A percentile compares a stretch with the other conserved stretches of the same genome.
Evolutionary conservation across 2,113 vertebrate genomes (phyloP).

Genomic region (Egretta garzetta): DNA sequence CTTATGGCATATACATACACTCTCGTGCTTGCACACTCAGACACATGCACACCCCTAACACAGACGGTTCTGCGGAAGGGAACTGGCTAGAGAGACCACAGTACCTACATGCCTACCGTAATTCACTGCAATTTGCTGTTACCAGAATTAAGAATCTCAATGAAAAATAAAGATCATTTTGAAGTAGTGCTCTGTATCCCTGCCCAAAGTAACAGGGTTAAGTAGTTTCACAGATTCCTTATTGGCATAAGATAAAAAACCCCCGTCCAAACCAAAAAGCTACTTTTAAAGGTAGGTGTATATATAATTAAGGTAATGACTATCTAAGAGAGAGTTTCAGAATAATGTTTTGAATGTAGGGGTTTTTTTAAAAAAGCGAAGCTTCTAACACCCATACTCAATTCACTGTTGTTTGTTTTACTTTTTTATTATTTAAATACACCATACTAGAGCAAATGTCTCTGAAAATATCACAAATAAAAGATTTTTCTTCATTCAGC

Average conservation of each 20-base stretch:
- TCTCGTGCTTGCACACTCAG: not conserved
- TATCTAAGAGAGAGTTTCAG: not conserved
- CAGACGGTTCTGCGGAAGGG: not conserved
- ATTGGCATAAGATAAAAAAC: conserved; percentile 10
- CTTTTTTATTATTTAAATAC: conserved; percentile 99
- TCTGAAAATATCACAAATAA: conserved; percentile 99
- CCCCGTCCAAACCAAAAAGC: not conserved
- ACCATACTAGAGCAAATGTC: conserved; percentile 99
- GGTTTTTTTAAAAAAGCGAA: conserved; percentile 13
- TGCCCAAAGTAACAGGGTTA: not conserved
- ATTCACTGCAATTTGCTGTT: not conserved
- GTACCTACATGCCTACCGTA: not conserved
- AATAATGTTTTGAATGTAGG: not conserved
- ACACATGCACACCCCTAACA: not conserved
- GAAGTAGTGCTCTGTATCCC: not conserved
- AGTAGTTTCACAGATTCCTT: conserved; percentile 19
- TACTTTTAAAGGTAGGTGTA: conserved; percentile 11
- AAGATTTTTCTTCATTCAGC: conserved; percentile 99
- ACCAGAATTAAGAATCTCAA: conserved; percentile 15
- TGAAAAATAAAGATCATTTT: not conserved
- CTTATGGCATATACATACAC: not conserved
- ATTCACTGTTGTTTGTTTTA: conserved; percentile 83
- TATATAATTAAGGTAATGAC: not conserved
- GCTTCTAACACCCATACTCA: conserved; percentile 72
- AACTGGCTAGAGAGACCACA: not conserved